Percentiles rank a stretch among this genome's conserved stretches.
Conservation (phyloP, 2,888 invertebrate species). For the Scaeva pyrastri region DNA sequence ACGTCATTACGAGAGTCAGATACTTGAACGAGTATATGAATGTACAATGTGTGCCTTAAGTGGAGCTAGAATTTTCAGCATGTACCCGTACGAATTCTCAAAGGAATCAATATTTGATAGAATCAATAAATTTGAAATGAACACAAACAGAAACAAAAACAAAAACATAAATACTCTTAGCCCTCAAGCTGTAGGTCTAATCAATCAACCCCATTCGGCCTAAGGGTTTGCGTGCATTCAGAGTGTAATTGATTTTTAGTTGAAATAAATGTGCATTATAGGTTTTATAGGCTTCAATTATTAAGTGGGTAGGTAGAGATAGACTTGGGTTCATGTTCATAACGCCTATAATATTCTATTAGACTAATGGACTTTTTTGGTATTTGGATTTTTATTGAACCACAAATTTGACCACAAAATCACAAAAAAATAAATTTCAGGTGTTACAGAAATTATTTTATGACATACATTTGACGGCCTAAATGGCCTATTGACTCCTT, state of each 20-base stretch:
- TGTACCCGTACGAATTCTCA: neutral
- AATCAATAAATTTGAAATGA: constrained; percentile 72
- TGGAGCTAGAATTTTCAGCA: constrained; percentile 1
- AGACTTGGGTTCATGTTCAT: constrained; percentile 45
- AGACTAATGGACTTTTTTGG: constrained; percentile 38
- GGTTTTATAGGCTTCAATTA: constrained; percentile 63
- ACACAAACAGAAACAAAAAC: constrained; percentile 47
- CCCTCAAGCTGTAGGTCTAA: constrained; percentile 64
- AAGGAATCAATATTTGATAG: constrained; percentile 49
- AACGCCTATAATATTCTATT: constrained; percentile 58
- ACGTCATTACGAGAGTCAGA: constrained; percentile 48
- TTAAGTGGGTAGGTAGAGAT: neutral
- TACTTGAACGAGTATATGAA: neutral
- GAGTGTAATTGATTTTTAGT: constrained; percentile 72
- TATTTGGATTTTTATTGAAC: neutral
- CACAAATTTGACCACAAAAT: neutral
- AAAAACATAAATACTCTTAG: constrained; percentile 34
- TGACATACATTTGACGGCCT: too few species aligned
- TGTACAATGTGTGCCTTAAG: neutral
- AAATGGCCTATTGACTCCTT: too few species aligned
- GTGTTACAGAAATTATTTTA: too few species aligned
- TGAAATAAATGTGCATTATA: constrained; percentile 60
- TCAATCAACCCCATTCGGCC: constrained; percentile 74
- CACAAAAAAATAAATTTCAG: too few species aligned
- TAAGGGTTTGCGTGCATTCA: constrained; percentile 69